A percentile compares a stretch with the other conserved stretches of the same genome.
phyloP scores from a whole-genome alignment of 2,797 vertebrate genomes.

The Presbytis comata region DNA sequence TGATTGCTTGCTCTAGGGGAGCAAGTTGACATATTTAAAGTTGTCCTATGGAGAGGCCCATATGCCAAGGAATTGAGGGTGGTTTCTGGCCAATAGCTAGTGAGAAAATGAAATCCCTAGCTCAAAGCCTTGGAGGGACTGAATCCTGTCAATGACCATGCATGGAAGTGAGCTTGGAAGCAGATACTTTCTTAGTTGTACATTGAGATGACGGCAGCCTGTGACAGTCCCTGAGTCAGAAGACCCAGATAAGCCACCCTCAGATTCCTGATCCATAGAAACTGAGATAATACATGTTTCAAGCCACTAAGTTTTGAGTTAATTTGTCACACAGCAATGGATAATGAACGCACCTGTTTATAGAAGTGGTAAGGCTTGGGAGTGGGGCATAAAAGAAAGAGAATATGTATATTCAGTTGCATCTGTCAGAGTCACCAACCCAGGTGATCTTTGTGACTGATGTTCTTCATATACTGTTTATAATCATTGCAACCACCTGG shows the following conservation, averaged over 20 bases:
- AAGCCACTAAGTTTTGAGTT: not conserved
- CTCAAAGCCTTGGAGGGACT: not conserved
- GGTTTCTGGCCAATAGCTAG: not conserved
- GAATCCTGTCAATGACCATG: not conserved
- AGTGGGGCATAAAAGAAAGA: not conserved
- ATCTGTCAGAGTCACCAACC: not conserved
- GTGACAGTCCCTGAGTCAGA: not conserved
- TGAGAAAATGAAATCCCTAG: not conserved
- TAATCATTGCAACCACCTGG: not conserved
- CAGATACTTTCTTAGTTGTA: not conserved
- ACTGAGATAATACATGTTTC: not conserved
- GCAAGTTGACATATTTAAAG: not conserved
- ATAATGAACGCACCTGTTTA: not conserved
- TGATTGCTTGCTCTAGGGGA: not conserved
- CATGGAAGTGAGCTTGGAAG: not conserved
- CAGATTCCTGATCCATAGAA: not conserved
- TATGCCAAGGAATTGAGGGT: not conserved
- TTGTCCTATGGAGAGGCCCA: not conserved
- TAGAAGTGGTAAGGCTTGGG: not conserved
- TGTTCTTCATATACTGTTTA: not conserved
- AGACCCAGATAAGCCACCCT: not conserved
- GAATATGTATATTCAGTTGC: not conserved
- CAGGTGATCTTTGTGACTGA: not conserved
- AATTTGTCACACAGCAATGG: not conserved
- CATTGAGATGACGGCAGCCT: not conserved